A percentile compares a stretch with the other conserved stretches of the same genome.
phyloP scores from a whole-genome alignment of 2,113 vertebrate genomes.

The Verasper variegatus region DNA sequence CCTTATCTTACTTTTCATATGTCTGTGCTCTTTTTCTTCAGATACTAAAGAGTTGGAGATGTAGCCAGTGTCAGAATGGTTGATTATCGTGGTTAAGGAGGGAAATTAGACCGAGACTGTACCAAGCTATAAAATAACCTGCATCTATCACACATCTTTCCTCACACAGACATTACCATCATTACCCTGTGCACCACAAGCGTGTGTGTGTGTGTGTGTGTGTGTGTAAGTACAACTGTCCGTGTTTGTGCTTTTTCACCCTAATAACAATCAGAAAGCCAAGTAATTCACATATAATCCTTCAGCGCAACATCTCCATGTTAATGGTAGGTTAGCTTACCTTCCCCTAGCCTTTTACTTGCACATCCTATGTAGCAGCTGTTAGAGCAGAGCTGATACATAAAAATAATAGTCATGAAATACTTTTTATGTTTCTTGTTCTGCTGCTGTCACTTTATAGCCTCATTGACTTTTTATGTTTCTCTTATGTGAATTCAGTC shows the following conservation, averaged over 20 bases:
- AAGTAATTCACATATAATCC: neutral
- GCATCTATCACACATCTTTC: too few relatives aligned
- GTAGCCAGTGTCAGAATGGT: neutral
- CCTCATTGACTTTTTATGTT: too few relatives aligned
- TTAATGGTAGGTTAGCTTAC: too few relatives aligned
- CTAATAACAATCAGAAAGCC: neutral
- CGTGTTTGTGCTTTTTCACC: neutral
- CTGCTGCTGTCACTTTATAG: neutral
- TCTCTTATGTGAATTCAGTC: too few relatives aligned
- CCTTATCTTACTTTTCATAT: neutral
- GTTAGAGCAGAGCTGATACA: neutral
- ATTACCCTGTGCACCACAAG: too few relatives aligned
- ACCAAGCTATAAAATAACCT: too few relatives aligned
- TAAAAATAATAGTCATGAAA: neutral
- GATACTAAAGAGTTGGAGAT: neutral
- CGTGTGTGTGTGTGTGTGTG: too few relatives aligned
- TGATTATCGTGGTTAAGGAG: too few relatives aligned
- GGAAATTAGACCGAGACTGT: too few relatives aligned
- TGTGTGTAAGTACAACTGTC: too few relatives aligned
- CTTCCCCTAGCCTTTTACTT: neutral
- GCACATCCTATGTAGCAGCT: neutral
- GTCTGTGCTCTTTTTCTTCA: too few relatives aligned
- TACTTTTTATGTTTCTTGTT: neutral
- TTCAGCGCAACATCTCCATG: neutral
- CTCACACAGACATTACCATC: too few relatives aligned